Evolutionary conservation across 2,888 invertebrate species (phyloP), one percentile per base, ranked within the genome.

Genomic region (Palloptera scutellata): DNA sequence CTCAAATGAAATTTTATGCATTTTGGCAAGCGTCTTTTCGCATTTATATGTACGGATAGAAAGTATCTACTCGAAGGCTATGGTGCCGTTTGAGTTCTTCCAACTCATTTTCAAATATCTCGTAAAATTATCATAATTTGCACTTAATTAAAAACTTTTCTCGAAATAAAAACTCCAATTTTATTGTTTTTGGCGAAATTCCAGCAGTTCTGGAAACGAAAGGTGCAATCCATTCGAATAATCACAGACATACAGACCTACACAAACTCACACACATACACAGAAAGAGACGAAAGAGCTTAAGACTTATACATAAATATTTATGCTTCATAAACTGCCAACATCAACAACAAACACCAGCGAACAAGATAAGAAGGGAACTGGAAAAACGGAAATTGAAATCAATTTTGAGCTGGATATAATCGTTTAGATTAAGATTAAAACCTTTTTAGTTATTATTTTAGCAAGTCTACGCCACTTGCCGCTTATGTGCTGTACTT

Each of bases 371-470:
- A 58, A 54, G 58, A 72, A 72, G 3, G 2, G 30, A 30, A 6
- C 30, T 30, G 30, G 6, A 30, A 30, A 30, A 30, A 6, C 6
- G 30, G 30, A 6, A 30, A 72, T 74, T 75, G 69, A 74, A 75
- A 74, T 75, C 74, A 75, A 75, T 74, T 74, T 30, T 74, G 69
- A 72, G 68, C 70, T 70, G 71, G 73, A 74, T 74, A 72, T 73
- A 75, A 75, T 75, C 74, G 69, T 73, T 74, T 71, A 72, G 72
- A 71, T 72, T 73, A 64, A 72, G 74, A 75, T 74, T 73, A 73
- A 72, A 75, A 72, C 71, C 69, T 65, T 69, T n/a, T 30, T 30
- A 30, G 30, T 30, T 30, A 30, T 30, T 30, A 30, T 30, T 30
- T 6, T 30, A 30, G 30, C 30, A 30, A 30, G 30, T 30, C 30